Conservation (phyloP, 1,140 invertebrate species). For the Ceratoteleas bidentatus region DNA sequence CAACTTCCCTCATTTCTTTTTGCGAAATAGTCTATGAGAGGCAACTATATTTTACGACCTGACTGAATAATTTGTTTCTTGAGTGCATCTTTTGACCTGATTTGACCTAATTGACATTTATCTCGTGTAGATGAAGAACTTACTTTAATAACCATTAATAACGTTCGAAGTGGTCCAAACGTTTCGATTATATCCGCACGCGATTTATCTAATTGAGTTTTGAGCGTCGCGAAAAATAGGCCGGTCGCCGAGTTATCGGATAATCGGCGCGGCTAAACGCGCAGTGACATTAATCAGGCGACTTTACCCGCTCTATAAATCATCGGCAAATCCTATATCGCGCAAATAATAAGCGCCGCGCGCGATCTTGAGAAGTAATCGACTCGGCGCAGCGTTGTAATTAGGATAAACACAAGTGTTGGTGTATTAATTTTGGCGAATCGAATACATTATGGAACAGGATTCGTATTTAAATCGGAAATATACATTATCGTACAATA, state of each 20-base stretch:
- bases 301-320: conserved; percentile 33
- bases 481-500: conserved; percentile 64
- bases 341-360: conserved; percentile 36
- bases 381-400: conserved; percentile 45
- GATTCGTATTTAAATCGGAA: conserved; percentile 64
- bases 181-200: neutral
- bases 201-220: conserved; percentile 26
- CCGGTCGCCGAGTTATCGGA: conserved; percentile 13
- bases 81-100: too few species aligned
- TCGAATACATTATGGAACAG: conserved; percentile 63
- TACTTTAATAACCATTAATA: too few species aligned
- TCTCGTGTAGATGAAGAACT: too few species aligned
- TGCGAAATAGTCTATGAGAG: too few species aligned
- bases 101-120: too few species aligned
- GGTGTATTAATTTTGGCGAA: conserved; percentile 63
- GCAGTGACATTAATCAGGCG: conserved; percentile 31
- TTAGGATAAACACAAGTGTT: conserved; percentile 63
- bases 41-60: too few species aligned
- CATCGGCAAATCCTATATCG: conserved; percentile 33
- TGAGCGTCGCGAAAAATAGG: conserved; percentile 20
- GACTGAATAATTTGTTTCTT: too few species aligned
- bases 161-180: too few species aligned
- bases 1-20: too few species aligned
- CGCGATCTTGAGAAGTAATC: conserved; percentile 50
- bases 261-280: conserved; percentile 36